These are phyloP conservation scores for Helicolenus hilgendorfi DNA, from an alignment of 2,797 vertebrate genomes.

Conservation along the genomic window DNA sequence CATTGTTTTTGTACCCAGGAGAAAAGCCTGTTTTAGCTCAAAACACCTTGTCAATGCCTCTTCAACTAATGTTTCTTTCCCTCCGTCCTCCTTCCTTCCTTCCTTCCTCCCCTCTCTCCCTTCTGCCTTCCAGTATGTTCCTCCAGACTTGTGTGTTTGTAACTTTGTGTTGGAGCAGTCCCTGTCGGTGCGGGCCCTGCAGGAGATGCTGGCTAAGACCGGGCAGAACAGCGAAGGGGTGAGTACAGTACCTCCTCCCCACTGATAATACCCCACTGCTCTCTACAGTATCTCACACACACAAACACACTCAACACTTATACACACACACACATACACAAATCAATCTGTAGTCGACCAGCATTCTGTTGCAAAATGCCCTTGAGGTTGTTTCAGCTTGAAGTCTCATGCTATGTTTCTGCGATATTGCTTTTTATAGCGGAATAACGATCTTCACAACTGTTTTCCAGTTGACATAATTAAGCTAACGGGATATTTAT, in stretches of 20 bases:
- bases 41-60: background rate
- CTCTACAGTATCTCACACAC: background rate
- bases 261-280: background rate
- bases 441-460: background rate
- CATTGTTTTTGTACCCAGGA: background rate
- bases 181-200: constrained; percentile 97
- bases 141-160: constrained; percentile 98
- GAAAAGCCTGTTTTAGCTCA: background rate
- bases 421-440: background rate
- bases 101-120: background rate
- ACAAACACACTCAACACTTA: background rate
- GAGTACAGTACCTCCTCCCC: constrained; percentile 80
- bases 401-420: background rate
- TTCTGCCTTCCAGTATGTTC: constrained; percentile 91
- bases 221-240: constrained; percentile 94
- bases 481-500: constrained; percentile 7
- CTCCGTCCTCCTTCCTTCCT: background rate
- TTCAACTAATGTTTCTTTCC: constrained; percentile 13
- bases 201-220: constrained; percentile 98
- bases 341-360: background rate
- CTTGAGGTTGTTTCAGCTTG: background rate
- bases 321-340: background rate
- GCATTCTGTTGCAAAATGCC: background rate
- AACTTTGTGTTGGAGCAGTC: constrained; percentile 98
- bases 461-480: background rate